Evolutionary conservation across 2,888 invertebrate genomes (phyloP).

Genomic region (Platycheirus albimanus): DNA sequence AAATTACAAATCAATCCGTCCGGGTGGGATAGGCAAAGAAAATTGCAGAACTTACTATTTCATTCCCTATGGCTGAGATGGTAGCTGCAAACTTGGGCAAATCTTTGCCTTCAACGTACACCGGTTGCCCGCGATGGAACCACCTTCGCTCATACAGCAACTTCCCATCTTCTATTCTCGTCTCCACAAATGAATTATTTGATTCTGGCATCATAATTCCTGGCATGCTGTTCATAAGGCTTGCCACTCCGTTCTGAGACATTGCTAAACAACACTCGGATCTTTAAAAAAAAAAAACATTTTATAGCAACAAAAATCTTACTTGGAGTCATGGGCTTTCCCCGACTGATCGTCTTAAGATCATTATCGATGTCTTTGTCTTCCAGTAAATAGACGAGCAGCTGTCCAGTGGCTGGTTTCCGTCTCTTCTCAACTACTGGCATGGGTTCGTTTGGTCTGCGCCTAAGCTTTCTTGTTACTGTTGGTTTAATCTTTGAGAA

Average conservation of each 20-base stretch:
- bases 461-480: conserved; percentile 95
- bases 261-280: conserved; percentile 78
- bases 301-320: neutral
- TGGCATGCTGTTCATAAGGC: conserved; percentile 76
- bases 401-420: conserved; percentile 91
- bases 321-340: conserved; percentile 84
- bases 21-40: neutral
- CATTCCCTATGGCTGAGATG: conserved; percentile 95
- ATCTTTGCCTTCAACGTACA: conserved; percentile 95
- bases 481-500: conserved; percentile 92
- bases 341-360: conserved; percentile 89
- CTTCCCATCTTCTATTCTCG: conserved; percentile 97
- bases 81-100: conserved; percentile 92
- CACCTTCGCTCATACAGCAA: conserved; percentile 95
- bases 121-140: conserved; percentile 97
- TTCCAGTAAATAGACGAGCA: conserved; percentile 93
- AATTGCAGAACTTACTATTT: conserved; percentile 86
- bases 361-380: conserved; percentile 95
- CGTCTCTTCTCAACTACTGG: conserved; percentile 94
- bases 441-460: conserved; percentile 96
- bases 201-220: conserved; percentile 80
- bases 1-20: neutral
- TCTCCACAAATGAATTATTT: conserved; percentile 86
- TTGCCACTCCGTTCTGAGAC: conserved; percentile 82
- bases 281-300: neutral